Conservation (phyloP, 92 coral and sea anemone species). For the Siderastrea siderea region DNA sequence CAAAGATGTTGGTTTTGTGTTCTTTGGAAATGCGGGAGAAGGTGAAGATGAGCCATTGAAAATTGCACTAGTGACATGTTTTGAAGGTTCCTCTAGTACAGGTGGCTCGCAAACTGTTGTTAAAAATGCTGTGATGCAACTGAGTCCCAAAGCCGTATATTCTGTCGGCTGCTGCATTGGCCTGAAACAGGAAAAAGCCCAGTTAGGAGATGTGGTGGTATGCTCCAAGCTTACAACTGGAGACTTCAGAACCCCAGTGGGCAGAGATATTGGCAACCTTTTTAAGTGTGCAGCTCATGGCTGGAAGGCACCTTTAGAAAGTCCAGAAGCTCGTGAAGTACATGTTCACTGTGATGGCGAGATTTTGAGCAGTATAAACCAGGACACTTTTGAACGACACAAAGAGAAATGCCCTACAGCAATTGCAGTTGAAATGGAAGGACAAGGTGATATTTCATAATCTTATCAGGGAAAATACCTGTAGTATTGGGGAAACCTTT, state of each 20-base stretch:
- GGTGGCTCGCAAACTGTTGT: constrained; percentile 20
- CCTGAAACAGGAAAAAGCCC: constrained; percentile 20
- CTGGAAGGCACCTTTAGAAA: constrained; percentile 53
- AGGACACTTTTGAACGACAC: too few species aligned
- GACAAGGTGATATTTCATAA: too few species aligned
- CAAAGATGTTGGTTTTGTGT: constrained; percentile 2
- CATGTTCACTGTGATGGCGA: constrained; percentile 13
- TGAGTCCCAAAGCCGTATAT: constrained; percentile 25
- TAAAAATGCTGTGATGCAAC: constrained; percentile 9
- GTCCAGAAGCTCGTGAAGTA: background rate
- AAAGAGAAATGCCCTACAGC: too few species aligned
- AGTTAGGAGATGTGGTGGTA: constrained; percentile 45
- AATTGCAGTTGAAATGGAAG: too few species aligned
- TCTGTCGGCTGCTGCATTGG: background rate
- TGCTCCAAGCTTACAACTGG: constrained; percentile 3
- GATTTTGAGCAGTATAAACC: constrained; percentile 45
- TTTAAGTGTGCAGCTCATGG: constrained; percentile 22
- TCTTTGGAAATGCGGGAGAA: constrained; percentile 37
- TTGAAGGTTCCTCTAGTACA: background rate
- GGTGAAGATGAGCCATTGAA: constrained; percentile 7
- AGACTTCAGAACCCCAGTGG: background rate
- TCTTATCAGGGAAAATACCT: too few species aligned
- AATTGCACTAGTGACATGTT: constrained; percentile 48
- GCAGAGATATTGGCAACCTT: constrained; percentile 27
- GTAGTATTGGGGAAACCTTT: too few species aligned